Evolutionary conservation across 2,888 invertebrate genomes (phyloP), one percentile per base, ranked within the genome.

Genomic region (Trichogramma evanescens): DNA sequence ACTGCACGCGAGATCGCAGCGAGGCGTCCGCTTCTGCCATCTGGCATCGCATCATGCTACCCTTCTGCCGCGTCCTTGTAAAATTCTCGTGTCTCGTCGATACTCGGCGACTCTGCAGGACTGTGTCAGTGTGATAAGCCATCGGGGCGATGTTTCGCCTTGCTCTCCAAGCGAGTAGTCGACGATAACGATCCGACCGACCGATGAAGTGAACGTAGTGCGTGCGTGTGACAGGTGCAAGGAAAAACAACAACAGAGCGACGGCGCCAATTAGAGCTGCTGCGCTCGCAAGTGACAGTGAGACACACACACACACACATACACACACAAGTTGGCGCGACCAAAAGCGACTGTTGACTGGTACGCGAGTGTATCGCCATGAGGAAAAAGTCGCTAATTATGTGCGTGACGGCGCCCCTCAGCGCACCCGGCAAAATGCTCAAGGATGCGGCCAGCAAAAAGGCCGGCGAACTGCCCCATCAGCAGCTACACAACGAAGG

Each of bases 361-460:
- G 65, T 68, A 62, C 64, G 64, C 52, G 58, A 56, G 61, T 64
- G 66, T 62, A 51, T 26, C 13, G 41, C 42, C 44, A 56, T 56
- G 56, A 44, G 51, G 49, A 50, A 40, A 38, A 61, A 58, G 38
- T 60, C 63, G 55, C 58, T 62, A 43, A 63, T 66, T 57, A 77
- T 76, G 77, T 76, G 77, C 71, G 73, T 76, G 65, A 74, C 74
- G 60, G 71, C 72, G 70, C 74, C 73, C 66, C 66, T 75, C 4
- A 73, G 69, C 41, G 76, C 71, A 72, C 75, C 67, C 67, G 71
- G 56, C 74, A 76, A 71, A 72, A 76, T 72, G 70, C 67, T 62
- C 66, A 70, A 65, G 69, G 69, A 68, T 68, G 70, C 66, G 58
- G 65, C 67, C 49, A 66, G 58, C 62, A 63, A 66, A 66, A 66